Conservation (phyloP, 2,797 vertebrate species). For the Esox lucius region DNA sequence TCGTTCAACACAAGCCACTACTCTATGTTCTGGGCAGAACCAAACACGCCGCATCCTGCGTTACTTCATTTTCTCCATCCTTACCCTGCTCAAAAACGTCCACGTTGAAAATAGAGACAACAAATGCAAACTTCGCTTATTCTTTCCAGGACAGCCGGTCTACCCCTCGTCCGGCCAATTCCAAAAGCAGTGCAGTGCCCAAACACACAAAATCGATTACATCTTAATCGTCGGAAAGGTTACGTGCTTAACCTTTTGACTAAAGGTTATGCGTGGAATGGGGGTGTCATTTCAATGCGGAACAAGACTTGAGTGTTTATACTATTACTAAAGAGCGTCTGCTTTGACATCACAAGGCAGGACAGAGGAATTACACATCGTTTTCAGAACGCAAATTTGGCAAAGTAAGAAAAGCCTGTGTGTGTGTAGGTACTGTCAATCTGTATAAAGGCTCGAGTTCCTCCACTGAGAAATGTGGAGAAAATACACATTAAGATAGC, state of each 20-base stretch:
- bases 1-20: background rate
- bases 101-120: background rate
- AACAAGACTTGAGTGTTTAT: constrained; percentile 14
- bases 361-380: constrained; percentile 54
- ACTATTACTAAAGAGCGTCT: constrained; percentile 23
- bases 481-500: constrained; percentile 39
- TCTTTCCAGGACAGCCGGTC: background rate
- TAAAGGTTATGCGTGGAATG: background rate
- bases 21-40: background rate
- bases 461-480: constrained; percentile 44
- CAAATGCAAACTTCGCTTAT: background rate
- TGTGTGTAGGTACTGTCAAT: constrained; percentile 30
- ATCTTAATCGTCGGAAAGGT: background rate
- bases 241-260: background rate
- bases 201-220: background rate
- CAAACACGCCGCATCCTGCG: background rate
- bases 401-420: constrained; percentile 15
- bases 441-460: constrained; percentile 25
- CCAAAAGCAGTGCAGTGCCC: background rate
- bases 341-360: constrained; percentile 16
- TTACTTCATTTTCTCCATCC: background rate
- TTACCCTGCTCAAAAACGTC: background rate
- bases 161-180: background rate
- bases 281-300: background rate
- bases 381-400: constrained; percentile 57